These are phyloP conservation scores for Ladona fulva DNA, from an alignment of 1,140 invertebrate species.

Conservation along the genomic window DNA sequence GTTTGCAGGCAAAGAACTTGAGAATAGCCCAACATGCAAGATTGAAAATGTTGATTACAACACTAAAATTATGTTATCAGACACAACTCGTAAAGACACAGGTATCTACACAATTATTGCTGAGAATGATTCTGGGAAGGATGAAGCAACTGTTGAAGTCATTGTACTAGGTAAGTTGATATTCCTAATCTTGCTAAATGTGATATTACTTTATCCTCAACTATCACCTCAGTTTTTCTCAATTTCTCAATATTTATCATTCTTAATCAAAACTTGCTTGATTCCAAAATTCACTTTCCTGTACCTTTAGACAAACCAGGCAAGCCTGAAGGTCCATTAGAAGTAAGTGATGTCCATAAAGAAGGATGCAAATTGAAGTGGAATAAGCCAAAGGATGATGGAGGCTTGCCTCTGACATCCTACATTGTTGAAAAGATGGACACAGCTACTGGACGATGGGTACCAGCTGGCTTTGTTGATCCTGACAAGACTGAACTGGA, in stretches of 20 bases:
- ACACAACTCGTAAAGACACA: slow-evolving; percentile 70
- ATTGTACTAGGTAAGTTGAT: slow-evolving; percentile 65
- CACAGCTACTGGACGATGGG: slow-evolving; percentile 73
- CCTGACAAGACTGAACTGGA: slow-evolving; percentile 77
- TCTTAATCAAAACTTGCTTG: background rate
- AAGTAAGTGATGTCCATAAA: slow-evolving; percentile 86
- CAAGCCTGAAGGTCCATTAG: slow-evolving; percentile 87
- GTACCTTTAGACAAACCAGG: slow-evolving; percentile 72
- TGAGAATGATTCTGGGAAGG: slow-evolving; percentile 84
- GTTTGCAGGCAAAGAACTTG: slow-evolving; percentile 57
- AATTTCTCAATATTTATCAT: background rate
- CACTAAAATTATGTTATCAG: slow-evolving; percentile 72
- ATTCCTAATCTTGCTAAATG: background rate
- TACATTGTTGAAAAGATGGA: slow-evolving; percentile 94
- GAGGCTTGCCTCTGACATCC: slow-evolving; percentile 80
- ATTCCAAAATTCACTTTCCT: slow-evolving; percentile 16
- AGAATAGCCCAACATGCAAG: slow-evolving; percentile 50
- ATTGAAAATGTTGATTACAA: slow-evolving; percentile 92
- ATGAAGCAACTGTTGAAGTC: slow-evolving; percentile 91
- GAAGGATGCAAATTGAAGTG: slow-evolving; percentile 92
- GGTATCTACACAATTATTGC: slow-evolving; percentile 88
- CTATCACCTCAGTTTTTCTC: background rate
- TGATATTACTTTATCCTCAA: background rate
- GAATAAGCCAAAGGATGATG: slow-evolving; percentile 92
- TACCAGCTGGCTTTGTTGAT: slow-evolving; percentile 74